A percentile compares a stretch with the other conserved stretches of the same genome.
These are phyloP conservation scores for Seriola aureovittata DNA, from an alignment of 2,113 vertebrate species.

Conservation along the genomic window DNA sequence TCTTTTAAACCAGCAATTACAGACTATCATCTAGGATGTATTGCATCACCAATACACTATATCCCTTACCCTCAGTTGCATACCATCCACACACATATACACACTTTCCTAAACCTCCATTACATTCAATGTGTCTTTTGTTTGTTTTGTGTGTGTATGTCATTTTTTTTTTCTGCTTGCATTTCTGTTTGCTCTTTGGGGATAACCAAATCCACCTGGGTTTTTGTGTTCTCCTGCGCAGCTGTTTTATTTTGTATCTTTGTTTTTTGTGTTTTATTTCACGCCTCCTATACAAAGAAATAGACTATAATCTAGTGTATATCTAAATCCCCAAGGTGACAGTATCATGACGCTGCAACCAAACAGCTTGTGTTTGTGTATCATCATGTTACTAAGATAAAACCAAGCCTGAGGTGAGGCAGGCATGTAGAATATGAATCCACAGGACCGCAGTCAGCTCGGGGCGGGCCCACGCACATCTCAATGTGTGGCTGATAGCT, in stretches of 20 bases:
- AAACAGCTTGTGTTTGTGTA: conserved; percentile 32
- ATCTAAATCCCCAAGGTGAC: conserved; percentile 2
- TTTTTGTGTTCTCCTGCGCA: conserved; percentile 8
- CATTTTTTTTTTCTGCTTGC: not conserved
- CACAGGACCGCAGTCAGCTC: conserved; percentile 74
- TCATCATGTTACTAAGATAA: conserved; percentile 24
- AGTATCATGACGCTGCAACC: not conserved
- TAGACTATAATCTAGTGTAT: conserved; percentile 3
- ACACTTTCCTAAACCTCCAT: not conserved
- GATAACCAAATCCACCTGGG: conserved; percentile 11
- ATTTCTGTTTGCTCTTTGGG: conserved; percentile 6
- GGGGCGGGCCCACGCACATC: conserved; percentile 81
- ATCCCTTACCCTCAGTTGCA: not conserved
- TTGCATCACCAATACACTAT: not conserved
- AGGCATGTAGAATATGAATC: conserved; percentile 56
- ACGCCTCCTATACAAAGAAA: conserved; percentile 5
- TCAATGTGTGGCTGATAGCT: conserved; percentile 84
- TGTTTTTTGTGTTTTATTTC: not conserved
- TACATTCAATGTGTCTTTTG: not conserved
- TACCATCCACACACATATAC: not conserved
- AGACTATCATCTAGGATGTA: not conserved
- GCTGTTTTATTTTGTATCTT: not conserved
- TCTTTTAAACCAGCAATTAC: not conserved
- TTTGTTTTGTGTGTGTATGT: not conserved
- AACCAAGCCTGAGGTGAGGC: conserved; percentile 41